Conservation (phyloP, 2,888 invertebrate genomes). For the Neuroscelio doddi region DNA sequence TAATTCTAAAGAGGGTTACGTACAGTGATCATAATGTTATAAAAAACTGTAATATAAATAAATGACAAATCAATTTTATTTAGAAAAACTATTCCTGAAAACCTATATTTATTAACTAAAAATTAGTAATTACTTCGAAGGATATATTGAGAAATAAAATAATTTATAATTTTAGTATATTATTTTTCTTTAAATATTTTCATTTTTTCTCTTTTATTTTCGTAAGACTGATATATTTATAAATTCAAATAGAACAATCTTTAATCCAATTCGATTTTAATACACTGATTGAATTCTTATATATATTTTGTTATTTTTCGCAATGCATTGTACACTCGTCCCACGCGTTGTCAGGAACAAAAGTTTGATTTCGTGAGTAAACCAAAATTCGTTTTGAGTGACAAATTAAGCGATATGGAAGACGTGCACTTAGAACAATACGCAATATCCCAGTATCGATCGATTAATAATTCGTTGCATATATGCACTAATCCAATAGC, state of each 20-base stretch:
- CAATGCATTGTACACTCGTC: conserved; percentile 25
- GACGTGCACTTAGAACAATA: conserved; percentile 33
- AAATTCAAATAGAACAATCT: not conserved
- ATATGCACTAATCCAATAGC: too few species aligned
- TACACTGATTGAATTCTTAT: not conserved
- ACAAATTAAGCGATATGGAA: conserved; percentile 43
- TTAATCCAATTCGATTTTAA: not conserved
- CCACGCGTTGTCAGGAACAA: conserved; percentile 37
- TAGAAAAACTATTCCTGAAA: too few species aligned
- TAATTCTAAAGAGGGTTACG: too few species aligned
- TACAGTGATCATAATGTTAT: too few species aligned
- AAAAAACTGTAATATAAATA: too few species aligned
- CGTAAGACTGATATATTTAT: not conserved
- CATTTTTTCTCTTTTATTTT: not conserved
- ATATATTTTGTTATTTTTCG: not conserved
- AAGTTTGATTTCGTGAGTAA: conserved; percentile 39
- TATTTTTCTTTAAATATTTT: not conserved
- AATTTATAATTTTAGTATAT: too few species aligned
- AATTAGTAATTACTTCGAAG: too few species aligned
- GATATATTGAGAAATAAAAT: too few species aligned
- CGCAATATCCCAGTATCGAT: conserved; percentile 26
- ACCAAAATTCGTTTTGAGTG: conserved; percentile 45
- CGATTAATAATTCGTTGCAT: conserved; percentile 33
- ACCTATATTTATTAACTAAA: too few species aligned
- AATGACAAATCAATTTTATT: too few species aligned